These are phyloP conservation scores for Plagodis dolabraria DNA, from an alignment of 2,888 invertebrate genomes.

Conservation along the genomic window DNA sequence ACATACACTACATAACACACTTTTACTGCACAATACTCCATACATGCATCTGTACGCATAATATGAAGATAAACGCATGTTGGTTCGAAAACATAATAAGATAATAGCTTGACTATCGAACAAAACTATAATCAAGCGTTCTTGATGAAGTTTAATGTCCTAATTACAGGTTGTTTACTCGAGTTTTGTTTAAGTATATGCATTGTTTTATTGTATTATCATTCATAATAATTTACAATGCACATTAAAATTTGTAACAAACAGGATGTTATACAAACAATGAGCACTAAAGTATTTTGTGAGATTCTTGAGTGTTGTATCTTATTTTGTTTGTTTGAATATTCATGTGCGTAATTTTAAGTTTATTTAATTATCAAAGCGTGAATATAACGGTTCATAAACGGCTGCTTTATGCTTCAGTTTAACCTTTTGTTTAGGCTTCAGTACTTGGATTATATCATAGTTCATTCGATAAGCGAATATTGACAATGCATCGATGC, in stretches of 20 bases:
- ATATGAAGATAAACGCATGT: constrained; percentile 59
- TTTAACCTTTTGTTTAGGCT: too few species aligned
- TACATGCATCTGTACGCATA: constrained; percentile 60
- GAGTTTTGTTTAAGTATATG: constrained; percentile 47
- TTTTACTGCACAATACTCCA: constrained; percentile 42
- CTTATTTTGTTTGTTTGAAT: constrained; percentile 25
- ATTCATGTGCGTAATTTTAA: too few species aligned
- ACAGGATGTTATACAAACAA: constrained; percentile 36
- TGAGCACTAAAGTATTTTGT: constrained; percentile 25
- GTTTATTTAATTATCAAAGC: too few species aligned
- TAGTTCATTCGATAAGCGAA: too few species aligned
- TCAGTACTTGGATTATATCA: too few species aligned
- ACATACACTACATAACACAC: constrained; percentile 35
- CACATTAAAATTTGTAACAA: constrained; percentile 40
- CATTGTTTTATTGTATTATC: constrained; percentile 55
- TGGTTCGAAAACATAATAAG: constrained; percentile 66
- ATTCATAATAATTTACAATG: constrained; percentile 51
- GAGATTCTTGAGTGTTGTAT: constrained; percentile 17
- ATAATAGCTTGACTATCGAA: constrained; percentile 71
- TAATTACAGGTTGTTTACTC: constrained; percentile 77
- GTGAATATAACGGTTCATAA: too few species aligned
- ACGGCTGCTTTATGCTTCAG: too few species aligned
- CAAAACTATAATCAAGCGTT: constrained; percentile 63
- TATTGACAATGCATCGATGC: too few species aligned
- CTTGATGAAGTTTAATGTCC: constrained; percentile 80